Evolutionary conservation across 23 tunicate genomes (phyloP), one percentile per base, ranked within the genome.

Genomic region (Phallusia fumigata): DNA sequence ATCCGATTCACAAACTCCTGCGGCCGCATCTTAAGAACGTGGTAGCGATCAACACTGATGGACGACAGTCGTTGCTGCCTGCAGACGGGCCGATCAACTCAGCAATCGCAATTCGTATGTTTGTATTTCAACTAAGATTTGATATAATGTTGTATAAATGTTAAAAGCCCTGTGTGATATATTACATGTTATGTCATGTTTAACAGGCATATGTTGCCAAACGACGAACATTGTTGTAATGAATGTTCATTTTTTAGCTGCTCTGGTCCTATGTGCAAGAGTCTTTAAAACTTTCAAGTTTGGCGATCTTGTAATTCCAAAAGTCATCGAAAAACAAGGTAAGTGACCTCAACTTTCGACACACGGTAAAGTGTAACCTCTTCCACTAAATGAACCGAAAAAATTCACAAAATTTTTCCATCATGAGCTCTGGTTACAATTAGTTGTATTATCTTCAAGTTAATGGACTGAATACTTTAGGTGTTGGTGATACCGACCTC

Each of bases 1-100:
- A 90, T 81, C 95, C 95, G 30, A 52, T 90, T 19, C 81, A 85
- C 65, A 90, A 90, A 49, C 81, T 86, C 22, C 65, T 90, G 81
- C 78, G 90, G 44, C 96, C 96, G 19, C 83, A 82, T 35, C 53
- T 90, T 3, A 82, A 79, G 47, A 81, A 90, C 22, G 79, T 69
- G 6, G 72, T 64, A 0, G 69, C 73, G 11, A 86, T 90, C 89
- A 90, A 90, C 76, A 52, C 86, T 0, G 81, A 30, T 10, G 90
- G 83, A 33, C 58, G 96, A 52, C 30, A 0, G 10, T 6, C 65
- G 11, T 79, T 90, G 26, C 26, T 90, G 0, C 81, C 81, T 1
- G 64, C 31, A 3, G 78, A 13, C 69, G 28, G 28, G 1, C 69
- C 28, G 3, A 16, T 58, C 26, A 58, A 83, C 52, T 8, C 8